Evolutionary conservation across 1,140 invertebrate genomes (phyloP).

Genomic region (Gryllus bimaculatus): DNA sequence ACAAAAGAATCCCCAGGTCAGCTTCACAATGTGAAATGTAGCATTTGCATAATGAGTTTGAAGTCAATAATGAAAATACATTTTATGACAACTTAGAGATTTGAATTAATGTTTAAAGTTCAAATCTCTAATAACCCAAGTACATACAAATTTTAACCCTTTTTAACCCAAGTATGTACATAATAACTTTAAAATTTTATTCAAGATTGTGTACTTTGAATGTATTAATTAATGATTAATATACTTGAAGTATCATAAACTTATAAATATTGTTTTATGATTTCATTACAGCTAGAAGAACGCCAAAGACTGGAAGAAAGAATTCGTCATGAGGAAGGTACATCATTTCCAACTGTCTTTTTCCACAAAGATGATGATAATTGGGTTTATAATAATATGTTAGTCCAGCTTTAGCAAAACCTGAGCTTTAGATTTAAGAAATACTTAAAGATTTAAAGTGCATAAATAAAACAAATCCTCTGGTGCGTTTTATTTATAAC

Average conservation of each 20-base stretch:
- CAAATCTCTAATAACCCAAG: too few species aligned
- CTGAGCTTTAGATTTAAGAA: background rate
- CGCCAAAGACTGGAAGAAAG: conserved; percentile 43
- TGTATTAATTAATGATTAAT: background rate
- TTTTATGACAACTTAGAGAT: too few species aligned
- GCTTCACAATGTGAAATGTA: too few species aligned
- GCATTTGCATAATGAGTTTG: too few species aligned
- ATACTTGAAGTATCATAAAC: background rate
- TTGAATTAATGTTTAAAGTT: too few species aligned
- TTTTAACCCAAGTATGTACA: too few species aligned
- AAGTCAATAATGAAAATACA: too few species aligned
- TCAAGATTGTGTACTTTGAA: too few species aligned
- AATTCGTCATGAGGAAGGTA: conserved; percentile 8
- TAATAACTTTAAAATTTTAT: background rate
- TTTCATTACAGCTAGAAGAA: conserved; percentile 37
- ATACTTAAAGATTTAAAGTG: background rate
- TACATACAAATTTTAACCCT: too few species aligned
- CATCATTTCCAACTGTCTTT: conserved; percentile 8
- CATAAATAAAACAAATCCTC: too few species aligned
- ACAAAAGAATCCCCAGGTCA: too few species aligned
- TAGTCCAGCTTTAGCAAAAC: background rate
- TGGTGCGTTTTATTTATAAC: too few species aligned
- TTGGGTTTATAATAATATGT: conserved; percentile 16
- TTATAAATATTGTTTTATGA: background rate
- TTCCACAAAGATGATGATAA: conserved; percentile 15